Conservation (phyloP, 1,140 invertebrate genomes). For the Drosophila willistoni region DNA sequence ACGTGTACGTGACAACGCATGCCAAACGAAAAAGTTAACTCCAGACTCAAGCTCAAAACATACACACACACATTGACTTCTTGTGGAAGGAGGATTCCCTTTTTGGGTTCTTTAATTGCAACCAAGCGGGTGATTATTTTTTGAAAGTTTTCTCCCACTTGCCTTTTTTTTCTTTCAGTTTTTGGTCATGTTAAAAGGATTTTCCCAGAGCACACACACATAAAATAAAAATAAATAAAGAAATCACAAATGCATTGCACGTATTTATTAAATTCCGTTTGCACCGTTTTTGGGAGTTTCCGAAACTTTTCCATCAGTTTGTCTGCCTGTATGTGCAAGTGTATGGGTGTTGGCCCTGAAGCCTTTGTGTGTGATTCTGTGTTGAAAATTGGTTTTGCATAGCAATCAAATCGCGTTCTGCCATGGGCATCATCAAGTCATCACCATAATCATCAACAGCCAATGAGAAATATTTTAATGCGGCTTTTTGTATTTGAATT, state of each 20-base stretch:
- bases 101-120: constrained; percentile 72
- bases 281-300: constrained; percentile 53
- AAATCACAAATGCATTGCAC: constrained; percentile 70
- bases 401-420: constrained; percentile 51
- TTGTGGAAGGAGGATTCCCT: constrained; percentile 32
- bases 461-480: constrained; percentile 47
- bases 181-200: constrained; percentile 36
- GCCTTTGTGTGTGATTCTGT: constrained; percentile 7
- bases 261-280: constrained; percentile 79
- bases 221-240: constrained; percentile 29
- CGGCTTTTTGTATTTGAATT: constrained; percentile 55
- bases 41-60: constrained; percentile 2
- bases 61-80: neutral
- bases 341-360: constrained; percentile 13
- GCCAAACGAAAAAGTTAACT: constrained; percentile 57
- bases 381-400: constrained; percentile 56
- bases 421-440: constrained; percentile 25
- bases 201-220: constrained; percentile 17
- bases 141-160: constrained; percentile 54
- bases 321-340: constrained; percentile 13
- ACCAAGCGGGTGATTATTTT: constrained; percentile 68
- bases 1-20: constrained; percentile 72
- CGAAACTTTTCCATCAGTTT: constrained; percentile 55
- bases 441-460: constrained; percentile 20
- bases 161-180: neutral